These are phyloP conservation scores for Hirtodrosophila alboralis DNA, from an alignment of 2,888 invertebrate genomes.

Conservation along the genomic window DNA sequence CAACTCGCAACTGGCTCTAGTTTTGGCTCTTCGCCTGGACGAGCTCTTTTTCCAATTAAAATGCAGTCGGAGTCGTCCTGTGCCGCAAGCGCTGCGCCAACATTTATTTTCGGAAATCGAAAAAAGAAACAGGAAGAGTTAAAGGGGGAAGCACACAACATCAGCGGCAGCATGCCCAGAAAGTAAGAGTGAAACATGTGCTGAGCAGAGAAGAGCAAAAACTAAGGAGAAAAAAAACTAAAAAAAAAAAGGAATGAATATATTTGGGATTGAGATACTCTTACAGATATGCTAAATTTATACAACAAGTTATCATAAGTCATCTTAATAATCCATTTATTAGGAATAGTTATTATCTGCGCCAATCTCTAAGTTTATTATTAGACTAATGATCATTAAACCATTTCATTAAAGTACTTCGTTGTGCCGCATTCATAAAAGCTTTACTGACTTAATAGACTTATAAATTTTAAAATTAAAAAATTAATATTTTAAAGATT, in stretches of 20 bases:
- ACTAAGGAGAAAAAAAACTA: neutral
- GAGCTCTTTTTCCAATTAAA: slow-evolving; percentile 73
- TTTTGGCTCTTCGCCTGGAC: slow-evolving; percentile 30
- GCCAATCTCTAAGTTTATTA: too few relatives aligned
- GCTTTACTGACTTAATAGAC: too few relatives aligned
- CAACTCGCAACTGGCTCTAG: slow-evolving; percentile 31
- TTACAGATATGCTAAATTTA: neutral
- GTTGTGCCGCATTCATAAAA: too few relatives aligned
- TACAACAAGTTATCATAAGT: too few relatives aligned
- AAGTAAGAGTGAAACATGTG: slow-evolving; percentile 53
- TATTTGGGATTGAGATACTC: slow-evolving; percentile 21
- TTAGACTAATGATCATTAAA: too few relatives aligned
- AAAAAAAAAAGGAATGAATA: neutral
- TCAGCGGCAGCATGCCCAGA: slow-evolving; percentile 15
- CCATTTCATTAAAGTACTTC: too few relatives aligned
- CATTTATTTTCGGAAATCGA: slow-evolving; percentile 81
- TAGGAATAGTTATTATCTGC: too few relatives aligned
- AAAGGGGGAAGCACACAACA: slow-evolving; percentile 13
- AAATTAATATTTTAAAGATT: too few relatives aligned
- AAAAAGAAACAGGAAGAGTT: slow-evolving; percentile 40
- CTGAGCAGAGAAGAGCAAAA: neutral
- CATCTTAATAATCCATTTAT: too few relatives aligned
- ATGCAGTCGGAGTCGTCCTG: slow-evolving; percentile 59
- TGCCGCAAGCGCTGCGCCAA: slow-evolving; percentile 41
- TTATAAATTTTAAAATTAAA: too few relatives aligned